Evolutionary conservation across 2,113 vertebrate genomes (phyloP).

Genomic region (Siniperca knerii): DNA sequence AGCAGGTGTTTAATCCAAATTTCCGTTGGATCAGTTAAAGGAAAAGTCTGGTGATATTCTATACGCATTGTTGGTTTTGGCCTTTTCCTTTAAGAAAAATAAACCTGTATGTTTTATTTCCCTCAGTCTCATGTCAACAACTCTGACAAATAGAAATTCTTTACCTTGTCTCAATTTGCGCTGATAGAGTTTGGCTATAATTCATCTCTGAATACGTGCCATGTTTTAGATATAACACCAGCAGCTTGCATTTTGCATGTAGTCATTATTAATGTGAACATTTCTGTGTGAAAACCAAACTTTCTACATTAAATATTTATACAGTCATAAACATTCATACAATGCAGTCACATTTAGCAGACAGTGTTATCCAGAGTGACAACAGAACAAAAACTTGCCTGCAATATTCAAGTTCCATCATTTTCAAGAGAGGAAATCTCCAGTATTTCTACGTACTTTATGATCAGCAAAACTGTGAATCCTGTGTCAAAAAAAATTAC

Average conservation of each 20-base stretch:
- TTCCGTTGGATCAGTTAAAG: too few relatives aligned
- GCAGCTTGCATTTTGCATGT: neutral
- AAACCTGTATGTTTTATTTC: neutral
- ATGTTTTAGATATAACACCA: neutral
- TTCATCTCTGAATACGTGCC: too few relatives aligned
- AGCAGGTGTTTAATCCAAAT: too few relatives aligned
- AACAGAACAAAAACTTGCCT: neutral
- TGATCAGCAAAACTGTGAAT: neutral
- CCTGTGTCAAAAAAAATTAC: neutral
- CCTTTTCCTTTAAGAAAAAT: neutral
- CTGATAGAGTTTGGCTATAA: neutral
- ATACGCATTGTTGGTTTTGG: too few relatives aligned
- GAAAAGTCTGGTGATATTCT: too few relatives aligned
- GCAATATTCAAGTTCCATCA: conserved; percentile 17
- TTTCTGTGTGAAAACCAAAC: neutral
- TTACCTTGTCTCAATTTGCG: neutral
- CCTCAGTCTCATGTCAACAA: neutral
- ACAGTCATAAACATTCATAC: neutral
- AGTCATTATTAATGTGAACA: conserved; percentile 10
- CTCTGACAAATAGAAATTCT: neutral
- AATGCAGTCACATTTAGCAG: neutral
- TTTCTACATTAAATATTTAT: neutral
- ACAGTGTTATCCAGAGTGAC: neutral
- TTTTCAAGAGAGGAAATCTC: neutral
- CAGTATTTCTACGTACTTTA: neutral